Conservation (phyloP, 1,140 invertebrate species). For the Gyrodactylus bullatarudis region DNA sequence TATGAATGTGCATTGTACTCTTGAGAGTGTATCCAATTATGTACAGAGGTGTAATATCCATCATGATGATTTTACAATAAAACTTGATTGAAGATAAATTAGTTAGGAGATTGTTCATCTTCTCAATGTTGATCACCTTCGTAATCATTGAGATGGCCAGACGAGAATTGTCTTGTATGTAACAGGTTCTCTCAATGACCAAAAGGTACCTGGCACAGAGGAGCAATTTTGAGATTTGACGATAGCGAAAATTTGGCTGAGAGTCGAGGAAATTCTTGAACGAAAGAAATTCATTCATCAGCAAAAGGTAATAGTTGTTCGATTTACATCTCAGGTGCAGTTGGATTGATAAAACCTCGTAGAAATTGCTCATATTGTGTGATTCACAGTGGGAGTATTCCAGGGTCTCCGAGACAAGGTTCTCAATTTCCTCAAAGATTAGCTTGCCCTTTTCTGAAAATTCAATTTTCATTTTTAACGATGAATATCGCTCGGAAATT, state of each 20-base stretch:
- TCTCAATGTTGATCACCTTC: neutral
- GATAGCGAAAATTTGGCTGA: neutral
- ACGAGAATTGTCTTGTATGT: neutral
- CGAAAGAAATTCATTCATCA: neutral
- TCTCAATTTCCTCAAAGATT: neutral
- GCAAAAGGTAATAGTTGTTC: neutral
- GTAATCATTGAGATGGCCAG: neutral
- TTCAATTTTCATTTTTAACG: neutral
- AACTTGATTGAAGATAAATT: neutral
- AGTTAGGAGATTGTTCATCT: neutral
- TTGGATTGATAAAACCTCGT: neutral
- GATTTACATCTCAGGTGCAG: neutral
- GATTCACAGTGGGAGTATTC: no score
- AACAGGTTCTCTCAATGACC: neutral
- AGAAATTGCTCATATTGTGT: neutral
- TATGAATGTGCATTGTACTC: neutral
- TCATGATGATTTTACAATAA: neutral
- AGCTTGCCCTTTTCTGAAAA: neutral
- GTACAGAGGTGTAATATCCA: neutral
- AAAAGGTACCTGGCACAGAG: neutral
- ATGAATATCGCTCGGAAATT: neutral
- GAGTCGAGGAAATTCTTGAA: neutral
- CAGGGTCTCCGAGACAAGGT: neutral
- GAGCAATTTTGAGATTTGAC: neutral
- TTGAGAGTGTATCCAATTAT: neutral